A percentile compares a stretch with the other conserved stretches of the same genome.
These are phyloP conservation scores for Pogonomyrmex barbatus DNA, from an alignment of 1,140 invertebrate genomes.

Conservation along the genomic window DNA sequence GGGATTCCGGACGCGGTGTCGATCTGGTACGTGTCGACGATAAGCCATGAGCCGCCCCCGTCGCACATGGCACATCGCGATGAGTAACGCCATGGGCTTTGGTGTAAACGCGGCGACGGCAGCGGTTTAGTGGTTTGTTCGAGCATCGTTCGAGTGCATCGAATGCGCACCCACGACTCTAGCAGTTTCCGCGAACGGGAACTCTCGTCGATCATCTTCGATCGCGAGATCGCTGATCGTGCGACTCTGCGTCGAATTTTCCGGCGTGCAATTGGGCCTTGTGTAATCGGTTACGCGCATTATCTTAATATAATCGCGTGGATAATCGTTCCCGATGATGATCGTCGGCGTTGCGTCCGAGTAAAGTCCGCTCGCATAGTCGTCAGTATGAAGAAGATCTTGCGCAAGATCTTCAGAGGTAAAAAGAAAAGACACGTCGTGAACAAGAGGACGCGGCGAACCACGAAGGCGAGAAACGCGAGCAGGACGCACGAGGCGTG, in stretches of 20 bases:
- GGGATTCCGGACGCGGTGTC: background rate
- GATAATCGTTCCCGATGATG: background rate
- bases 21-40: slow-evolving; percentile 36
- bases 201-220: background rate
- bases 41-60: slow-evolving; percentile 56
- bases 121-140: slow-evolving; percentile 37
- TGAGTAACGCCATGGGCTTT: slow-evolving; percentile 30
- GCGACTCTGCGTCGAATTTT: background rate
- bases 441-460: background rate
- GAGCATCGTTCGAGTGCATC: slow-evolving; percentile 36
- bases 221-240: background rate
- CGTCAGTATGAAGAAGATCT: slow-evolving; percentile 37
- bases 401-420: slow-evolving; percentile 18
- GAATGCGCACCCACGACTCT: background rate
- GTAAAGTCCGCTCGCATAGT: background rate
- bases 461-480: background rate
- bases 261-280: background rate
- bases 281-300: background rate
- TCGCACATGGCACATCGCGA: slow-evolving; percentile 47
- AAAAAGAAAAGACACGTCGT: slow-evolving; percentile 26
- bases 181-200: slow-evolving; percentile 1
- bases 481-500: slow-evolving; percentile 26
- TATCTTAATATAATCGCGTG: background rate
- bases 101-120: background rate
- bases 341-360: too few relatives aligned